These are phyloP conservation scores for Palaemon carinicauda DNA, from an alignment of 1,140 invertebrate species.

Conservation along the genomic window DNA sequence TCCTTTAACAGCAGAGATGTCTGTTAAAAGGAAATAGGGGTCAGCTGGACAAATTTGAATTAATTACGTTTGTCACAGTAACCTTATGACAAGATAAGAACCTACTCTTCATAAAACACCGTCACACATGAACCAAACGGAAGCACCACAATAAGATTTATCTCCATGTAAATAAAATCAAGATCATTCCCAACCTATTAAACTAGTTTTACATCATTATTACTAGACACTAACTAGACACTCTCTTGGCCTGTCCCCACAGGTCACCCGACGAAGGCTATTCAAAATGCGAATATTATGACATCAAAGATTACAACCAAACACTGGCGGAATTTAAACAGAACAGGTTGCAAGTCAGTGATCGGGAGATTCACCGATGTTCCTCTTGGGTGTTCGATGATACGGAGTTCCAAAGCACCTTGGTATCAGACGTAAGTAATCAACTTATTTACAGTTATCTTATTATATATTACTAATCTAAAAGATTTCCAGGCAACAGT, in stretches of 20 bases:
- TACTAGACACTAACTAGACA: neutral
- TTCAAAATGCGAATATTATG: constrained; percentile 27
- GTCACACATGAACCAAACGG: neutral
- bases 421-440: neutral
- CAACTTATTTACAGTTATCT: neutral
- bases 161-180: neutral
- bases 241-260: neutral
- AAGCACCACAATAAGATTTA: neutral
- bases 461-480: neutral
- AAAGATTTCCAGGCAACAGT: neutral
- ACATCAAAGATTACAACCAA: constrained; percentile 4
- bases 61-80: too few species aligned
- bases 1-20: too few species aligned
- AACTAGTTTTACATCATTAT: neutral
- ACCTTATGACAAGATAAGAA: too few species aligned
- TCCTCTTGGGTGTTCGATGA: neutral
- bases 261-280: constrained; percentile 4
- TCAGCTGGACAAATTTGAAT: too few species aligned
- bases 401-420: neutral
- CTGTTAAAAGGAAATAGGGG: too few species aligned
- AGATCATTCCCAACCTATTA: neutral
- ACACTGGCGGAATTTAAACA: too few species aligned
- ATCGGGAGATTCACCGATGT: neutral
- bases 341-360: too few species aligned
- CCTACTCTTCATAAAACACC: too few species aligned